Evolutionary conservation across 92 coral and sea anemone genomes (phyloP).

Genomic region (Parazoanthus darwini): DNA sequence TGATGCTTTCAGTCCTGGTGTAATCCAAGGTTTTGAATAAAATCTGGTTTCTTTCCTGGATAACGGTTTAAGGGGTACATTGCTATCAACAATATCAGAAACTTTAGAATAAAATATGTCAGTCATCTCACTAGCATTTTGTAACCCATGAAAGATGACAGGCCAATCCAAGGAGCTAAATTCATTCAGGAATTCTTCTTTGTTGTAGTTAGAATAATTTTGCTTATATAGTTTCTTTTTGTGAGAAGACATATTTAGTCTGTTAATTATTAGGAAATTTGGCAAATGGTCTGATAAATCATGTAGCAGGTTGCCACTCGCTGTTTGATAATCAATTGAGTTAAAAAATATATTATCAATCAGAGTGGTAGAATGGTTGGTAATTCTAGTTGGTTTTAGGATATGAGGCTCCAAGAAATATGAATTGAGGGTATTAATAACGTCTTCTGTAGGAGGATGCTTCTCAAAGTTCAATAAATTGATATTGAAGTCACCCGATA

Average conservation of each 20-base stretch:
- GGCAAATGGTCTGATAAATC: conserved; percentile 54
- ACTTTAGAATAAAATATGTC: conserved; percentile 7
- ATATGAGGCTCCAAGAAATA: conserved; percentile 46
- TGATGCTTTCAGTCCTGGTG: not conserved
- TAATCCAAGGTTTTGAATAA: conserved; percentile 7
- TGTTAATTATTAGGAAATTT: conserved; percentile 48
- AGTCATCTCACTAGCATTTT: conserved; percentile 16
- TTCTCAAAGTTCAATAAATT: conserved; percentile 19
- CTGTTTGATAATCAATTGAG: conserved; percentile 38
- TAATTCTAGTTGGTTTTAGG: conserved; percentile 45
- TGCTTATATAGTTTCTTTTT: conserved; percentile 30
- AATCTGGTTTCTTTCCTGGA: conserved; percentile 13
- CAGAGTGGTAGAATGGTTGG: conserved; percentile 41
- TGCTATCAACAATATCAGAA: conserved; percentile 21
- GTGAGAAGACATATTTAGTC: not conserved
- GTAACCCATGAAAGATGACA: not conserved
- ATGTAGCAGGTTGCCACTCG: conserved; percentile 42
- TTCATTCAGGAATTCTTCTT: conserved; percentile 17
- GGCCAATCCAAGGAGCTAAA: conserved; percentile 30
- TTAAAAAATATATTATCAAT: conserved; percentile 49
- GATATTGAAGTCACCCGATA: conserved; percentile 10
- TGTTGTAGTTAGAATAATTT: conserved; percentile 29
- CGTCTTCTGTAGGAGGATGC: conserved; percentile 31
- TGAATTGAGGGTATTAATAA: conserved; percentile 17
- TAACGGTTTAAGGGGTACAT: conserved; percentile 46